phyloP scores from a whole-genome alignment of 2,113 vertebrate species.

The Thryonomys swinderianus region DNA sequence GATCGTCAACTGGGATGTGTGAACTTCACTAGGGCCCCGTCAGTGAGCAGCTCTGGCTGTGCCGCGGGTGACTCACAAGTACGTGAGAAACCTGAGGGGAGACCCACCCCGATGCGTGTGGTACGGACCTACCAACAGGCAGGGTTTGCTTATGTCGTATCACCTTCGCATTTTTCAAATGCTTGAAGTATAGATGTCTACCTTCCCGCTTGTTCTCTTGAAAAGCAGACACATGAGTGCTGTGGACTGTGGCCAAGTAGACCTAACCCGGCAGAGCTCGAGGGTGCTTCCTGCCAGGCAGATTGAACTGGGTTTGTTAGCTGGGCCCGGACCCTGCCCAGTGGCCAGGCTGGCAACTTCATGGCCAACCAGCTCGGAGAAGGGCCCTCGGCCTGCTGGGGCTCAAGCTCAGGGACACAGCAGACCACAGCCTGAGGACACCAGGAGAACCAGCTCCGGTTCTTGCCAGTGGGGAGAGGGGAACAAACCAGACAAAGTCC shows the following conservation, averaged over 20 bases:
- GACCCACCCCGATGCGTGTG: accelerated
- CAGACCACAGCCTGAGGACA: background rate
- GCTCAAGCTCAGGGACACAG: background rate
- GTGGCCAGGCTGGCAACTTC: background rate
- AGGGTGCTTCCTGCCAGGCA: background rate
- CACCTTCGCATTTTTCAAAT: background rate
- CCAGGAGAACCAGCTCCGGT: background rate
- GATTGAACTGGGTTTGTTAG: background rate
- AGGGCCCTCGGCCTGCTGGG: background rate
- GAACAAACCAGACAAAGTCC: background rate
- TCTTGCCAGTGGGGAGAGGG: background rate
- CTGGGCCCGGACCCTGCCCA: background rate
- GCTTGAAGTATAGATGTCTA: background rate
- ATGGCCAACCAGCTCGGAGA: background rate
- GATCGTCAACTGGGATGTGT: background rate
- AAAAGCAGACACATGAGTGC: background rate
- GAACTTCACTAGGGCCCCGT: background rate
- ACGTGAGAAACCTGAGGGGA: background rate
- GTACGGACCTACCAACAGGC: background rate
- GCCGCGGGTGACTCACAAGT: background rate
- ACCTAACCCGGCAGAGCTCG: background rate
- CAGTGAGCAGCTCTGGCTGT: background rate
- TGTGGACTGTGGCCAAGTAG: background rate
- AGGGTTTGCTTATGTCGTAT: background rate
- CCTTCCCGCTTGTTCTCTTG: background rate